Evolutionary conservation across 2,113 vertebrate genomes (phyloP), one percentile per base, ranked within the genome.

Genomic region (Catharus fuscescens): DNA sequence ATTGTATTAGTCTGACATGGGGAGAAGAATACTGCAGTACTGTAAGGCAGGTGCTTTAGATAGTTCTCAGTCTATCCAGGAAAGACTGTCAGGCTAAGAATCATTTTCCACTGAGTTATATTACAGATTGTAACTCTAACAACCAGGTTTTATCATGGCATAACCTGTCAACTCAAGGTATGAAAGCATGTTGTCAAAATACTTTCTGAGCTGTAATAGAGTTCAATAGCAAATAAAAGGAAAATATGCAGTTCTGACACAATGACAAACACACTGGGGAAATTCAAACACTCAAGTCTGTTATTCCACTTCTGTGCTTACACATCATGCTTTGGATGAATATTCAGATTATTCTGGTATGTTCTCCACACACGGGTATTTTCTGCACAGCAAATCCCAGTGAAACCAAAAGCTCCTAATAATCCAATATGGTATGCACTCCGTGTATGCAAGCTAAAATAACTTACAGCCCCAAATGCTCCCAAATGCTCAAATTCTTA

Each of bases 261-360:
- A 91, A 54, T 34, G 59, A 65, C 60, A 97, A 97, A 96, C 34
- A 91, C 78, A 64, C 29, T 32, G 72, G 14, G n/a, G 12, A 38
- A 90, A 65, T 74, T 65, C 52, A 96, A 97, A 93, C 77, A 94
- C 87, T 97, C 64, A 53, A 34, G 57, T 28, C 61, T 94, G 59
- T 74, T 83, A 87, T 89, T 85, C 38, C 50, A 77, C 47, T 88
- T 84, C 52, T 65, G 11, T 83, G 52, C 50, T 74, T 84, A 77
- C 25, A 59, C 18, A 28, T 25, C 1, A 2, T 54, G 44, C 25
- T 94, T 86, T 94, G 69, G 77, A 78, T 90, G 71, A 95, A 91
- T 32, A 74, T 95, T 73, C 64, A 85, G 92, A 92, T 95, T 93
- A 82, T 29, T 42, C 16, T 61, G 90, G 85, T 88, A 97, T 54